phyloP scores from a whole-genome alignment of 2,888 invertebrate genomes.

The Lasioglossum leucozonium region DNA sequence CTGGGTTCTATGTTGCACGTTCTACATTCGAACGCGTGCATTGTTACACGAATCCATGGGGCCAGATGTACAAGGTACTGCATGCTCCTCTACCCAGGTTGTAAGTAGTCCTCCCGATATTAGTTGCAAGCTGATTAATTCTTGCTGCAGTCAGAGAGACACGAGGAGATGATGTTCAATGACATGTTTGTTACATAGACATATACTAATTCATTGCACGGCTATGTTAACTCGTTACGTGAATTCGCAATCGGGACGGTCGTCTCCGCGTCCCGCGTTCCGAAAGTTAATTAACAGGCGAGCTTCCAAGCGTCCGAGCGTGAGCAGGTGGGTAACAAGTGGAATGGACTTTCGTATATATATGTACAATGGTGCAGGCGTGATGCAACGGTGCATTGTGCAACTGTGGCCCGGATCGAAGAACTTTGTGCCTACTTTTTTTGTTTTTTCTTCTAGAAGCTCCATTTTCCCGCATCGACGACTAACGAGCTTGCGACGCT shows the following conservation, averaged over 20 bases:
- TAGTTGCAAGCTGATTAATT: constrained; percentile 76
- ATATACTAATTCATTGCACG: not conserved
- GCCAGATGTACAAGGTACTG: constrained; percentile 62
- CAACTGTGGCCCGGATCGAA: not conserved
- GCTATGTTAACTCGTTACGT: not conserved
- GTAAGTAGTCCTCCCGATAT: constrained; percentile 81
- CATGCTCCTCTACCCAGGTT: constrained; percentile 80
- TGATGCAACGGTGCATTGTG: not conserved
- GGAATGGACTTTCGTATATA: not conserved
- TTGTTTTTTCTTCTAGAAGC: not conserved
- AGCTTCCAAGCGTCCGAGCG: not conserved
- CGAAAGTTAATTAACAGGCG: constrained; percentile 13
- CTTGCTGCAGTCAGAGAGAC: constrained; percentile 36
- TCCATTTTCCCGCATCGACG: not conserved
- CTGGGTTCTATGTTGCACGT: not conserved
- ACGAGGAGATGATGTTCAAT: constrained; percentile 2
- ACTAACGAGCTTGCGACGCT: not conserved
- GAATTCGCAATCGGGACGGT: constrained; percentile 7
- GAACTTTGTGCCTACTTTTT: not conserved
- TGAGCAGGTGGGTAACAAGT: not conserved
- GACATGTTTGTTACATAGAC: not conserved
- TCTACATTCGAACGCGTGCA: not conserved
- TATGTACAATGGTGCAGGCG: not conserved
- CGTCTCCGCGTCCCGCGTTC: not conserved
- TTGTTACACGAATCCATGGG: constrained; percentile 1